These are phyloP conservation scores for Caenorhabditis briggsae DNA, from an alignment of 1,140 invertebrate species.

Conservation along the genomic window DNA sequence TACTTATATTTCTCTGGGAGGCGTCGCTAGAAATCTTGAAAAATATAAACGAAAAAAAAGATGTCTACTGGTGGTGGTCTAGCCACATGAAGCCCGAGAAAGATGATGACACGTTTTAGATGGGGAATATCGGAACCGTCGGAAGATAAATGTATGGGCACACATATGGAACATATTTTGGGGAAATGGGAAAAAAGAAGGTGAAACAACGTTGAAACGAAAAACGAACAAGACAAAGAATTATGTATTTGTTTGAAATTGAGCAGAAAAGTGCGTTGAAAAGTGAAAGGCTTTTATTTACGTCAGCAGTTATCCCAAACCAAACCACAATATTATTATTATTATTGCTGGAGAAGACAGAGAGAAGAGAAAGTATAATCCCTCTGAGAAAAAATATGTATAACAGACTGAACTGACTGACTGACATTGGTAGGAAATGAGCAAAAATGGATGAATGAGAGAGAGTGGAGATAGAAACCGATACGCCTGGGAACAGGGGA, in stretches of 20 bases:
- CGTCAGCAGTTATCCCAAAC: slow-evolving; percentile 10
- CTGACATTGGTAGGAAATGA: slow-evolving; percentile 37
- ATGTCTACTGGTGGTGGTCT: not conserved
- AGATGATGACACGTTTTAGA: slow-evolving; percentile 32
- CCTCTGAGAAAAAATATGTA: slow-evolving; percentile 48
- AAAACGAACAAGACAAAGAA: not conserved
- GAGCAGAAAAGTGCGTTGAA: slow-evolving; percentile 31
- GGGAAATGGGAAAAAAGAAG: not conserved
- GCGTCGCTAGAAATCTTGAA: not conserved
- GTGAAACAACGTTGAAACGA: not conserved
- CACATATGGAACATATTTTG: slow-evolving; percentile 32
- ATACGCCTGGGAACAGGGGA: slow-evolving; percentile 45
- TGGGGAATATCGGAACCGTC: not conserved
- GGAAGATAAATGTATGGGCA: slow-evolving; percentile 42
- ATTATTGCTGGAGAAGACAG: not conserved
- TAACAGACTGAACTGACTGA: slow-evolving; percentile 45
- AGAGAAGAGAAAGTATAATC: slow-evolving; percentile 51
- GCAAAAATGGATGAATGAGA: slow-evolving; percentile 54
- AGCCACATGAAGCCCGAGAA: not conserved
- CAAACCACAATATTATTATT: slow-evolving; percentile 41
- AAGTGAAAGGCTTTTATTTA: slow-evolving; percentile 54
- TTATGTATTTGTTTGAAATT: slow-evolving; percentile 23
- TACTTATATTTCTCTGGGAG: not conserved
- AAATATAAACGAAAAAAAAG: slow-evolving; percentile 2
- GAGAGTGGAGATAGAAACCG: not conserved